Evolutionary conservation across 2,888 invertebrate genomes (phyloP), one percentile per base, ranked within the genome.

Genomic region (Dryobotodes eremita): DNA sequence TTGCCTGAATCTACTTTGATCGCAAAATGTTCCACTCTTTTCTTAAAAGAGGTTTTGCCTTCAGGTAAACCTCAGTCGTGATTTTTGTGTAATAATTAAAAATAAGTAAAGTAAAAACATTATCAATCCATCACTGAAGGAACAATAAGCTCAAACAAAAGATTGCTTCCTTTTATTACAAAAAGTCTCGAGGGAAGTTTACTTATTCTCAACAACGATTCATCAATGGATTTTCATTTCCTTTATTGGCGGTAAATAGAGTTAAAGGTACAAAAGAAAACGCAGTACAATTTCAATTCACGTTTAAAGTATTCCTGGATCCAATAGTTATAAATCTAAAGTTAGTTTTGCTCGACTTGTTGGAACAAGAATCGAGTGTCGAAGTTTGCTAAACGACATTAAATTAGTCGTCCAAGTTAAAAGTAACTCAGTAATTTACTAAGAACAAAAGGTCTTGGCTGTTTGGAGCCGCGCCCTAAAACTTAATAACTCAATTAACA

Each of bases 381-480:
- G 81, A 90, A 92, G 90, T 92, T 92, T 91, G 89, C 88, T 91
- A 91, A 92, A 90, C 90, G 92, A 90, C 90, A 89, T 91, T 87
- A 90, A 89, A 91, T 90, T 90, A 90, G 90, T 89, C 82, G 79
- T 55, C 74, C 42, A 86, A 92, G 87, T 90, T 89, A 91, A 90
- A 89, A 88, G 89, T 91, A 85, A 90, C 84, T 83, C 72, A 78
- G 88, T 89, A 89, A 90, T 89, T 91, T 89, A 87, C 83, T 84
- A 80, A 74, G 79, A 83, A 86, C 85, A 89, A 91, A 92, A 90
- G 87, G 86, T 82, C 79, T 87, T 73, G 70, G 74, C 75, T 84
- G 77, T 86, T 87, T 74, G 53, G 31, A 84, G 86, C 85, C 86
- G 86, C 89, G 83, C 74, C 61, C 75, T 69, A 42, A 78, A 82